These are phyloP conservation scores for Archips crataeganus DNA, from an alignment of 2,888 invertebrate species.

Conservation along the genomic window DNA sequence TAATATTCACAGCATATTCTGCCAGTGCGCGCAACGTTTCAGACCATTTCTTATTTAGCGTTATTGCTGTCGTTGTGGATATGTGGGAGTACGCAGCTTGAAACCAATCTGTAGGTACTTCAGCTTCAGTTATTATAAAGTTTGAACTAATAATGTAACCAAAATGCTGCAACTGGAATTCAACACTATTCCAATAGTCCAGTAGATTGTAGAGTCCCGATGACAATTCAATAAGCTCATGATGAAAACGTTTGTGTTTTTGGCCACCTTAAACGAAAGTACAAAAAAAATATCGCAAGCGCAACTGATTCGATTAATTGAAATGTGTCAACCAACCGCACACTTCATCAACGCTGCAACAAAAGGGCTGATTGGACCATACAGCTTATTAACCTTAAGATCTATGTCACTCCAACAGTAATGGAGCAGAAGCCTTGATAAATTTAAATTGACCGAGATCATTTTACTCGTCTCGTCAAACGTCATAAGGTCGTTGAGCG, in stretches of 20 bases:
- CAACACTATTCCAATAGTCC: too few species aligned
- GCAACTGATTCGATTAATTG: conserved; percentile 51
- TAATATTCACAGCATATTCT: conserved; percentile 31
- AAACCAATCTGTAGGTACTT: neutral
- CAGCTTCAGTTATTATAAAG: too few species aligned
- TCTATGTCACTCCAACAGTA: conserved; percentile 71
- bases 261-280: neutral
- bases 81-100: conserved; percentile 2
- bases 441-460: conserved; percentile 74
- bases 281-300: conserved; percentile 42
- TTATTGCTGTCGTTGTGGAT: conserved; percentile 14
- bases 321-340: conserved; percentile 53
- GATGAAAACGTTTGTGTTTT: too few species aligned
- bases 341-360: conserved; percentile 65
- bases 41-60: conserved; percentile 30
- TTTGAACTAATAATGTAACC: too few species aligned
- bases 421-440: conserved; percentile 76
- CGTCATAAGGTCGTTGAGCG: conserved; percentile 40
- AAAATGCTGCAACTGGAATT: too few species aligned
- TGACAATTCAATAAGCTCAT: too few species aligned
- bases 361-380: conserved; percentile 74
- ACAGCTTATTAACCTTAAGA: conserved; percentile 67
- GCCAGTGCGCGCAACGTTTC: conserved; percentile 21
- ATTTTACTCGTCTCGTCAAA: conserved; percentile 60
- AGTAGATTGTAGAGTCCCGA: too few species aligned